Evolutionary conservation across 2,888 invertebrate species (phyloP).

Genomic region (Cataglyphis albicans): DNA sequence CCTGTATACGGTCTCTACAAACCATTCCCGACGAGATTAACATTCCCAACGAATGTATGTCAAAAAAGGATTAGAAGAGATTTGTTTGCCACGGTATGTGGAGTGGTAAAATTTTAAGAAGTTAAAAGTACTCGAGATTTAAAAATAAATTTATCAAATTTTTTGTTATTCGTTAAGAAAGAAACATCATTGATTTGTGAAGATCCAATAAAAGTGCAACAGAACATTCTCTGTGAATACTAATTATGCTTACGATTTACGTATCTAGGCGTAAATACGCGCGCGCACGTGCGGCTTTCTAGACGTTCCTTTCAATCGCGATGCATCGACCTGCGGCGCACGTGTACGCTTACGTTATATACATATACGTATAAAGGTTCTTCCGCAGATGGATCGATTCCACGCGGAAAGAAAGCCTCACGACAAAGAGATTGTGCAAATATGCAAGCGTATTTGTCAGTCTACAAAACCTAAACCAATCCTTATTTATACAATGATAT

Average conservation of each 20-base stretch:
- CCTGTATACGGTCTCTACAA: not conserved
- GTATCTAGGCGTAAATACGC: slow-evolving; percentile 5
- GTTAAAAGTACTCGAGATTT: not conserved
- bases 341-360: slow-evolving; percentile 1
- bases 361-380: not conserved
- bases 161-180: not conserved
- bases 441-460: not conserved
- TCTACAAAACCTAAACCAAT: no score
- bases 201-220: not conserved
- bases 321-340: slow-evolving; percentile 29
- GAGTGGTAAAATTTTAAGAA: not conserved
- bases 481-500: not conserved
- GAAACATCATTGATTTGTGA: not conserved
- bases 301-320: slow-evolving; percentile 26
- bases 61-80: not conserved
- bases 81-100: not conserved
- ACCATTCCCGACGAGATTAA: not conserved
- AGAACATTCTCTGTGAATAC: not conserved
- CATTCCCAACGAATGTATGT: not conserved
- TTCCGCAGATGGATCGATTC: slow-evolving; percentile 16
- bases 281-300: slow-evolving; percentile 29
- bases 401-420: slow-evolving; percentile 1
- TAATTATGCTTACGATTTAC: slow-evolving; percentile 5
- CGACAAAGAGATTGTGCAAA: not conserved
- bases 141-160: not conserved